Base-by-base conservation (phyloP, 2,888 invertebrate species). In the Argynnis bischoffii region DNA sequence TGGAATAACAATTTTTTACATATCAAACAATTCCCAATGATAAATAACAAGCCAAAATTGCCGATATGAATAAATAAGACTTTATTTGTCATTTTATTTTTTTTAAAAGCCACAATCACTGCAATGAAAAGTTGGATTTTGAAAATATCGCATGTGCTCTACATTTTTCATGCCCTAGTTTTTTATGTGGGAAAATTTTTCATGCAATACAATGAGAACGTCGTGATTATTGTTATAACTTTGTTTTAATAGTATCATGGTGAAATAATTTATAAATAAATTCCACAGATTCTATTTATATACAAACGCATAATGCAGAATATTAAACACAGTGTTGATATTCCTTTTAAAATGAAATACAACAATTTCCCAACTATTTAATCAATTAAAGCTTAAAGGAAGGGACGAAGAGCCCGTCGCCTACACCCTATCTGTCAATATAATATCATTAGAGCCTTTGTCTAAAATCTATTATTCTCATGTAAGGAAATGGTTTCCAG, bases 381-480 rank as follows among this genome's bases (percentile, higher is more conserved):
- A 53, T 61, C 51, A 53, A 61, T 61, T 51, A 53, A 53, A 35
- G 14, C 41, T 61, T n/a, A 51, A 60, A 15, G 18, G 31, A 35
- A 35, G 18, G 35, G 50, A 59, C 26, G 48, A 59, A 26, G 47
- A 48, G 59, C 47, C 26, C 16, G 26, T 59, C 16, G 26, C 35
- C 35, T 41, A 41, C 16, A n/a, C n/a, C n/a, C 48, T 18, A 61
- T 53, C 61, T 41, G 51, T 61, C 35, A 61, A 50, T 56, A 46
- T 56, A 53, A 48, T 67, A 57, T 57, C 55, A 63, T 51, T 56
- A 46, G 67, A 56, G 53, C 67, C 63, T 47, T 67, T 67, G 67
- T 67, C 63, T 67, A 57, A 67, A 67, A 46, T 67, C 57, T 63
- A 67, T 57, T 63, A 67, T 67, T 56, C 56, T 55, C 56, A 67